A percentile compares a stretch with the other conserved stretches of the same genome.
Evolutionary conservation across 2,797 vertebrate species (phyloP).

Genomic region (Enteromius thamalakanensis): DNA sequence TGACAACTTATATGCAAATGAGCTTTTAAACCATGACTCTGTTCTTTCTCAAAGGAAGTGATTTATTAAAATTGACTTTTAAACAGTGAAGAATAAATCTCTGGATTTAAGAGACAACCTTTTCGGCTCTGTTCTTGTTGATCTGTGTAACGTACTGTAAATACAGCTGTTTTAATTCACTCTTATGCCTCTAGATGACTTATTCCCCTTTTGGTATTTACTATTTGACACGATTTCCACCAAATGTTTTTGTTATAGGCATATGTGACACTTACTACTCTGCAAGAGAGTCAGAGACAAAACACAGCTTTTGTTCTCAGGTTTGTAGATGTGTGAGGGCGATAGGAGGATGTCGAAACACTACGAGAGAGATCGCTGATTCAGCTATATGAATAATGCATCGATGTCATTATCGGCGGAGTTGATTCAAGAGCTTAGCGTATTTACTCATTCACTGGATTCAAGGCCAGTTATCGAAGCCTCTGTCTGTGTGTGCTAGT

Average conservation of each 20-base stretch:
- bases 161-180: constrained; percentile 38
- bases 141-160: constrained; percentile 6
- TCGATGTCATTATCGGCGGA: constrained; percentile 45
- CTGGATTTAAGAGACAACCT: background rate
- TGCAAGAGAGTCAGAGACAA: background rate
- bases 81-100: background rate
- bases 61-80: background rate
- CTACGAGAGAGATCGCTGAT: background rate
- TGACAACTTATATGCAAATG: background rate
- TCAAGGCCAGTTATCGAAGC: constrained; percentile 50
- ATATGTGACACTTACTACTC: background rate
- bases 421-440: constrained; percentile 48
- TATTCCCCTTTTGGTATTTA: background rate
- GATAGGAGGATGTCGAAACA: constrained; percentile 17
- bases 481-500: background rate
- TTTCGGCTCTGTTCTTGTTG: background rate
- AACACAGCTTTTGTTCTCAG: constrained; percentile 20
- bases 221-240: background rate
- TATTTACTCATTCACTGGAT: constrained; percentile 53
- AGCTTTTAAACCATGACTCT: background rate
- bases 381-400: constrained; percentile 52
- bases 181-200: constrained; percentile 17
- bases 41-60: background rate
- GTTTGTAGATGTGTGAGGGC: constrained; percentile 33
- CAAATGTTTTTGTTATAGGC: constrained; percentile 23